Conservation (phyloP, 2,113 vertebrate genomes). For the Callospermophilus lateralis region DNA sequence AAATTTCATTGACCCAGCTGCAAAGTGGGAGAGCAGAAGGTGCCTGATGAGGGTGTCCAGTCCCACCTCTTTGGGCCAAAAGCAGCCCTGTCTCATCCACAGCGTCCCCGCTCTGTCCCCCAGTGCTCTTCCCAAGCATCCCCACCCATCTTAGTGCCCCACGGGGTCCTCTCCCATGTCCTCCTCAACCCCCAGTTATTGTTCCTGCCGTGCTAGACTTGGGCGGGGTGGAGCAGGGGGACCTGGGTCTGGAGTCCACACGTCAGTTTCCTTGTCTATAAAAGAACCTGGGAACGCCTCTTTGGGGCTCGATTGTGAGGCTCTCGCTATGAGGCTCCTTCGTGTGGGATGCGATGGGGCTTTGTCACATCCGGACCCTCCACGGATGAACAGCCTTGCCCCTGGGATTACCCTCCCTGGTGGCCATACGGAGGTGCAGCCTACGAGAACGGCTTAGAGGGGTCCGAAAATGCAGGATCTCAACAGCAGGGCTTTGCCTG, state of each 20-base stretch:
- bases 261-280: neutral
- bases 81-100: neutral
- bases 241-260: neutral
- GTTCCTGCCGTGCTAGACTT: neutral
- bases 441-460: neutral
- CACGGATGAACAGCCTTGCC: rapidly evolving
- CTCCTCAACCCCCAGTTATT: neutral
- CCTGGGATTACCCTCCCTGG: neutral
- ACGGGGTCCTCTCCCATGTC: neutral
- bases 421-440: neutral
- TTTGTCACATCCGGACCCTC: neutral
- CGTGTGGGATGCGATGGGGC: rapidly evolving
- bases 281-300: neutral
- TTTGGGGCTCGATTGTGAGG: neutral
- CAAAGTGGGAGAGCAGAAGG: neutral
- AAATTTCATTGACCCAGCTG: neutral
- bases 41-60: neutral
- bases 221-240: neutral
- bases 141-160: neutral
- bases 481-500: neutral
- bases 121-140: neutral
- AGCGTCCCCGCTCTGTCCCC: neutral
- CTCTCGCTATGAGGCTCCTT: rapidly evolving
- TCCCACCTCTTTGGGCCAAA: neutral
- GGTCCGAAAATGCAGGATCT: neutral